These are phyloP conservation scores for Rhabdornis inornatus DNA, from an alignment of 2,113 vertebrate genomes.

Conservation along the genomic window DNA sequence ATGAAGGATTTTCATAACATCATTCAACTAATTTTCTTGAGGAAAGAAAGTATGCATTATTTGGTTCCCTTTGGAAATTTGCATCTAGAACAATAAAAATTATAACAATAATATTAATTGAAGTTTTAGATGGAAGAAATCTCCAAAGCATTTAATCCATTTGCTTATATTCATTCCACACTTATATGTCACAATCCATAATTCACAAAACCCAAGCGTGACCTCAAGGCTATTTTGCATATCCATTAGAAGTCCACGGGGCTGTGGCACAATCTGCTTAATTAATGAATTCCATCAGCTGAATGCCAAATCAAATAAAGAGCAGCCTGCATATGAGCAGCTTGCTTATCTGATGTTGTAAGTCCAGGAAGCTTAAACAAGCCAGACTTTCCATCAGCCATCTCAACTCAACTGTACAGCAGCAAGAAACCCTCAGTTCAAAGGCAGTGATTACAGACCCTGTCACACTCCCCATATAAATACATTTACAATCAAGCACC, in stretches of 20 bases:
- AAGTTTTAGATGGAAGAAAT: background rate
- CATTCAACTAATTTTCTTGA: background rate
- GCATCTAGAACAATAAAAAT: background rate
- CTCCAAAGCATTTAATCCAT: conserved; percentile 32
- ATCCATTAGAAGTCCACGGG: background rate
- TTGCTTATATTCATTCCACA: conserved; percentile 29
- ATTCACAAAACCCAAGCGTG: background rate
- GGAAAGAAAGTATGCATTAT: background rate
- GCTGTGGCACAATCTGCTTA: conserved; percentile 29
- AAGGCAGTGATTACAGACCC: background rate
- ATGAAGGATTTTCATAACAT: background rate
- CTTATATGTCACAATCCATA: background rate
- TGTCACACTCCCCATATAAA: background rate
- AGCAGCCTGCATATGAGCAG: background rate
- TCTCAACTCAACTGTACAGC: background rate
- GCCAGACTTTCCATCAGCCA: background rate
- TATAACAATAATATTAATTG: background rate
- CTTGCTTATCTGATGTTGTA: background rate
- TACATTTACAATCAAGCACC: background rate
- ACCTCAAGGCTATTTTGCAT: conserved; percentile 27
- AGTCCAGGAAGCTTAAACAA: background rate
- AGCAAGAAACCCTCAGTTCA: background rate
- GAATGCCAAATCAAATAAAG: conserved; percentile 36
- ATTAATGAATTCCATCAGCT: conserved; percentile 49
- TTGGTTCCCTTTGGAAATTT: conserved; percentile 17